These are phyloP conservation scores for Fregata magnificens DNA, from an alignment of 2,113 vertebrate genomes.

Conservation along the genomic window DNA sequence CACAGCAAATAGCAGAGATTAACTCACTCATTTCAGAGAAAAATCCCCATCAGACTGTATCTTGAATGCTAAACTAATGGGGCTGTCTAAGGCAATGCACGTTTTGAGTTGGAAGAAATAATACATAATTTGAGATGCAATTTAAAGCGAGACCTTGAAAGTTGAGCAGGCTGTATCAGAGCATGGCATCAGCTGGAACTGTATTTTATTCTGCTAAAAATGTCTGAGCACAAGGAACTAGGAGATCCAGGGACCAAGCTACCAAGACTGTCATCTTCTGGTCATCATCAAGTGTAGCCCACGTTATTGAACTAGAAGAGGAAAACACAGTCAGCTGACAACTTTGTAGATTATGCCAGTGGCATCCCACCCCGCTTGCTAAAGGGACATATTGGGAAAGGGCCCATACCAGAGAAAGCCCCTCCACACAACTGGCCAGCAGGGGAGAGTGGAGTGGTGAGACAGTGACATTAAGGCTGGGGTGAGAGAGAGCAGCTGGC, in stretches of 20 bases:
- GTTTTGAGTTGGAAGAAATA: background rate
- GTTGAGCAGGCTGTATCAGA: background rate
- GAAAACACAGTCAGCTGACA: background rate
- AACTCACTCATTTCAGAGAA: conserved; percentile 3
- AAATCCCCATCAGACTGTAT: background rate
- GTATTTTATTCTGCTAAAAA: background rate
- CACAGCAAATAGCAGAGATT: conserved; percentile 15
- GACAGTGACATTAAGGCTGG: background rate
- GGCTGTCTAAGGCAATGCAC: background rate
- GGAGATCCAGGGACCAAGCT: background rate
- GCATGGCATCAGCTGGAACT: background rate
- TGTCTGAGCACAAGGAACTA: background rate
- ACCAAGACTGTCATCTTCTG: background rate
- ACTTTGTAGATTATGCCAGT: background rate
- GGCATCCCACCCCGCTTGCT: background rate
- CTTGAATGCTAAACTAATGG: background rate
- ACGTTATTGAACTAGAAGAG: background rate
- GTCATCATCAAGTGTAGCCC: background rate
- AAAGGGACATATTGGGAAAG: background rate
- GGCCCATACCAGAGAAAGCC: background rate
- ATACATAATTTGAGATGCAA: background rate
- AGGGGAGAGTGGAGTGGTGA: background rate
- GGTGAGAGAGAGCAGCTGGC: background rate
- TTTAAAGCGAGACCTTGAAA: background rate
- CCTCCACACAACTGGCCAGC: background rate